A percentile compares a stretch with the other conserved stretches of the same genome.
Conservation (phyloP, 2,888 invertebrate genomes). For the Drosophila meridionalis region DNA sequence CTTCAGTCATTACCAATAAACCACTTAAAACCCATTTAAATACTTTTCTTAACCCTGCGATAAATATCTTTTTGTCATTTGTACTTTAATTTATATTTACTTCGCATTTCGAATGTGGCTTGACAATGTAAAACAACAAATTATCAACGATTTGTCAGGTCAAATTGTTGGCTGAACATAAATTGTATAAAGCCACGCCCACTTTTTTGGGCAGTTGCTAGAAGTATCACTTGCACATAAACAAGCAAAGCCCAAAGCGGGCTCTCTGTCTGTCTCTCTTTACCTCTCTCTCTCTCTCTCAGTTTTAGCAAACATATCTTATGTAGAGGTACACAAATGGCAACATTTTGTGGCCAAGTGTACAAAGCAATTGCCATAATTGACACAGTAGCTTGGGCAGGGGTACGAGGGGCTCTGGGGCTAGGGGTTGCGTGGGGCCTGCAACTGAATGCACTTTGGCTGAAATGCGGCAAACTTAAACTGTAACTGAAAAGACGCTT, state of each 20-base stretch:
- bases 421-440: not conserved
- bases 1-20: not conserved
- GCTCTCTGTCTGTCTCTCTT: not conserved
- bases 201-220: constrained; percentile 5
- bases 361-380: constrained; percentile 74
- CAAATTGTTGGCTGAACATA: constrained; percentile 56
- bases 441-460: constrained; percentile 64
- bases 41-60: not conserved
- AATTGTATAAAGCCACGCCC: constrained; percentile 37
- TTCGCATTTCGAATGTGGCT: not conserved
- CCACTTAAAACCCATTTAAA: not conserved
- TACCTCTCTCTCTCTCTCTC: constrained; percentile 4
- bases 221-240: constrained; percentile 52
- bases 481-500: constrained; percentile 73
- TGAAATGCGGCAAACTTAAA: constrained; percentile 71
- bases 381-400: constrained; percentile 54
- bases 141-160: constrained; percentile 56
- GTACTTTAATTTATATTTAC: not conserved
- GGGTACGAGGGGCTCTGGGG: too few species aligned
- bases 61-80: not conserved
- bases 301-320: constrained; percentile 54
- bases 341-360: constrained; percentile 70
- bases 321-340: constrained; percentile 59
- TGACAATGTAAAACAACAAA: constrained; percentile 25
- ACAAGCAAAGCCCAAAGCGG: constrained; percentile 33